Base-by-base conservation (phyloP, 2,797 vertebrate species). In the Gadopsis marmoratus region DNA sequence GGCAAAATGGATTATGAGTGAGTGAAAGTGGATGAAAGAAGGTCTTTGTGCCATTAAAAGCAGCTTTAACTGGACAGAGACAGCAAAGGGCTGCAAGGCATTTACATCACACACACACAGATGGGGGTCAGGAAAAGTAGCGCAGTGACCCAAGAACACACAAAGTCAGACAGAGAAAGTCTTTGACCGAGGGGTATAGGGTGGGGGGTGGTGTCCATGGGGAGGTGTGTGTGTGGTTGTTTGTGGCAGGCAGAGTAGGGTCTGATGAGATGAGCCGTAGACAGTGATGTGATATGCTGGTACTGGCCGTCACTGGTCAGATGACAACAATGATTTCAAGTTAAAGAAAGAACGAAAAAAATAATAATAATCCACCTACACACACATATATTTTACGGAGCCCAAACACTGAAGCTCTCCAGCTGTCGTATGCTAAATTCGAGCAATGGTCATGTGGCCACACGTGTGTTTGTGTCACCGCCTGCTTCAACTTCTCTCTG, bases 1-100 rank as follows among this genome's bases (percentile, higher is more conserved):
- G 71, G 73, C 79, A 84, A 92, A 92, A 93, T 89, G 89, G 92
- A 94, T 93, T 92, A 91, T 71, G 64, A 86, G 79, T 86, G 85
- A 87, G 83, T 74, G 78, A 86, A 90, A 89, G 83, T 84, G 91
- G 92, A 91, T 89, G 85, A 93, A 90, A 87, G 89, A 88, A 50
- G 62, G 71, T 66, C 83, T 93, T 90, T 93, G 91, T 93, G 86
- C 62, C 19, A 29, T 87, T 88, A 90, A 92, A 87, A 92, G 86
- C 71, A 89, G 89, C 87, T 89, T 87, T 91, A 86, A 90, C 77
- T 83, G 84, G 86, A 81, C 84, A 82, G 78, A 74, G 78, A 84
- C 70, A 72, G 72, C 72, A 83, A 72, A 90, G 67, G 55, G 85
- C 89, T 82, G 70, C 82, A 23, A 80, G 90, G 77, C 89, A 89